Evolutionary conservation across 2,797 vertebrate species (phyloP), one percentile per base, ranked within the genome.

Genomic region (Hybognathus amarus): DNA sequence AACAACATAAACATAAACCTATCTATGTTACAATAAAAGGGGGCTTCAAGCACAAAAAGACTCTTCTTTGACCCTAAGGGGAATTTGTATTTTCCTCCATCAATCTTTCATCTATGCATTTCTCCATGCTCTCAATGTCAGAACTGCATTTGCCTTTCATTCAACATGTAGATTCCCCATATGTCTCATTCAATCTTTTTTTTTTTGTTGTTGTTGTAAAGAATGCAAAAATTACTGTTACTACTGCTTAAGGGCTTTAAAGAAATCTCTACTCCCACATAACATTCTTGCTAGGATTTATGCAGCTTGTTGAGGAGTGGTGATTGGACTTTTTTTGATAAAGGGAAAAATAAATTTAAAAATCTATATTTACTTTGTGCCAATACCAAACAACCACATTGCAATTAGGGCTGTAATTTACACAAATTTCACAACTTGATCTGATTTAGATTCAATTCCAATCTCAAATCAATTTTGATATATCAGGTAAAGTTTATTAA

Each of bases 1-100:
- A 83, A 83, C 52, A 83, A 71, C 52, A 78, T 18, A 68, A n/a
- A 68, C 52, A 77, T 70, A 70, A 24, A 83, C 52, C 27, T 27
- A 38, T 59, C 9, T 67, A 54, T 18, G 33, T 79, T 68, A 52
- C 2, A 2, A 67, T 54, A 69, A 30, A 69, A 33, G 8, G 24
- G 36, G 36, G 30, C 24, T 45, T 82, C 12, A 50, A 54, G n/a
- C 2, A 20, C 2, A 27, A 68, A 79, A 66, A 50, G 0, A 7
- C 33, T 77, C 22, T 12, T 63, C 59, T 76, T 54, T 38, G 70
- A 42, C 71, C 52, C 66, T 70, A 1, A 78, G 30, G 27, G 27
- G 27, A 70, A 83, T 50, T 47, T 4, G 15, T 33, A 59, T 68
- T 54, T 56, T 77, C 9, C 17, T n/a, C 20, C 54, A 71, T 61